phyloP scores from a whole-genome alignment of 1,140 invertebrate genomes.

The Philotrypesis tridentata region DNA sequence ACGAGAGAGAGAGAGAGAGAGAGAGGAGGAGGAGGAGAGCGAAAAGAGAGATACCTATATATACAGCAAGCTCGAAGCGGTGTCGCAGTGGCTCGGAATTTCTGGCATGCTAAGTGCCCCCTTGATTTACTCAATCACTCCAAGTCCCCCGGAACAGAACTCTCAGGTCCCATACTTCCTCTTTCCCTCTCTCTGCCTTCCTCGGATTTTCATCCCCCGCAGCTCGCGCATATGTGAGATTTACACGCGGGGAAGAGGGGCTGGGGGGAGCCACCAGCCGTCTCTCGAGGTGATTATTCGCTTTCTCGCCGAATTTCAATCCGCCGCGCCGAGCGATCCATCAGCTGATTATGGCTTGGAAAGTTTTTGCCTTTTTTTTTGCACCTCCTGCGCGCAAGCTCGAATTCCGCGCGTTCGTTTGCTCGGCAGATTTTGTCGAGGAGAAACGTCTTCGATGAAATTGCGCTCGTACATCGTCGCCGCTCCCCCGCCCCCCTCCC shows the following conservation, averaged over 20 bases:
- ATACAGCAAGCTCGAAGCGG: not conserved
- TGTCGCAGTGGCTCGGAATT: constrained; percentile 43
- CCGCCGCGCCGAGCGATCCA: not conserved
- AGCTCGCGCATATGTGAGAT: not conserved
- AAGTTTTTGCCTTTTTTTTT: not conserved
- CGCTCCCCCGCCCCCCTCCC: no score
- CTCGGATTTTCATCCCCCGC: not conserved
- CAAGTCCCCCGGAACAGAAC: constrained; percentile 18
- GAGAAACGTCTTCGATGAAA: no score
- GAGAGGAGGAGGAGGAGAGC: not conserved
- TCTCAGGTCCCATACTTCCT: not conserved
- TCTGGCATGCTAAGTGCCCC: constrained; percentile 56
- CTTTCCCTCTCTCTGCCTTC: not conserved
- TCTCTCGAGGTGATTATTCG: not conserved
- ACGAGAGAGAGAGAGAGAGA: constrained; percentile 31
- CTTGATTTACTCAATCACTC: constrained; percentile 61
- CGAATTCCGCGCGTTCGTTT: no score
- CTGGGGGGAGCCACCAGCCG: no score
- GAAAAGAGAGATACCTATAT: no score
- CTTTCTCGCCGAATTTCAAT: not conserved
- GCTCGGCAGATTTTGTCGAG: no score
- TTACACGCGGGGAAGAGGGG: not conserved
- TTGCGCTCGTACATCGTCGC: no score
- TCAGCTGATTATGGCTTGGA: not conserved
- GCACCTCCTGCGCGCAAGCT: no score